Base-by-base conservation (phyloP, 2,797 vertebrate species). In the Pipistrellus kuhlii region DNA sequence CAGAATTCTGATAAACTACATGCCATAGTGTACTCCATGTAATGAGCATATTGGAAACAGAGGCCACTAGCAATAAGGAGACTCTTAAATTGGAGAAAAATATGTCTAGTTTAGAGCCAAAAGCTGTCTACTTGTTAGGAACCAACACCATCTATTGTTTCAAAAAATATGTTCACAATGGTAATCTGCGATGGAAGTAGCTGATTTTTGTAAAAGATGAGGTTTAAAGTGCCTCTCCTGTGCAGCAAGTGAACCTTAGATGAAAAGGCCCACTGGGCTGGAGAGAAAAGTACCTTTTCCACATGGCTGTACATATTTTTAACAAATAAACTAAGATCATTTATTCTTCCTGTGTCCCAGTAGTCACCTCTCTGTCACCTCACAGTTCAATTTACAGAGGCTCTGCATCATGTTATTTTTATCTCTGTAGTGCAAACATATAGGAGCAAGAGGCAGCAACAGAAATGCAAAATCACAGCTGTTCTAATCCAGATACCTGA, bases 301-400 rank as follows among this genome's bases (percentile, higher is more conserved):
- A 91, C 96, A 91, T 84, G 85, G 55, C 46, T 94, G 51, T 90
- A 91, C 57, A 85, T 88, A 89, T 82, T 95, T 96, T 96, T 95
- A 93, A 94, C 89, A 94, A 93, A 92, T 92, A 96, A 95, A 81
- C 76, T 72, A 72, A 95, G 51, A 93, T 92, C 55, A 92, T 93
- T 87, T 91, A 82, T 97, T 95, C 84, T 85, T 93, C 23, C 38
- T 85, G 57, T 93, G 71, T 96, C 71, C 87, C 82, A 89, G 62
- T 21, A 89, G 85, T 85, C 83, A 94, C 89, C 69, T 94, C 46
- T 88, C 55, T 96, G 85, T 59, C 76, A 95, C 77, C 27, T 84
- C 88, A 41, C 76, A 68, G 90, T 89, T 87, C 62, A 92, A 89
- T 94, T 85, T 93, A 41, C 72, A 94, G 90, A 73, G 72, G 73